A percentile compares a stretch with the other conserved stretches of the same genome.
Evolutionary conservation across 2,797 vertebrate genomes (phyloP).

Genomic region (Ciconia nigra): DNA sequence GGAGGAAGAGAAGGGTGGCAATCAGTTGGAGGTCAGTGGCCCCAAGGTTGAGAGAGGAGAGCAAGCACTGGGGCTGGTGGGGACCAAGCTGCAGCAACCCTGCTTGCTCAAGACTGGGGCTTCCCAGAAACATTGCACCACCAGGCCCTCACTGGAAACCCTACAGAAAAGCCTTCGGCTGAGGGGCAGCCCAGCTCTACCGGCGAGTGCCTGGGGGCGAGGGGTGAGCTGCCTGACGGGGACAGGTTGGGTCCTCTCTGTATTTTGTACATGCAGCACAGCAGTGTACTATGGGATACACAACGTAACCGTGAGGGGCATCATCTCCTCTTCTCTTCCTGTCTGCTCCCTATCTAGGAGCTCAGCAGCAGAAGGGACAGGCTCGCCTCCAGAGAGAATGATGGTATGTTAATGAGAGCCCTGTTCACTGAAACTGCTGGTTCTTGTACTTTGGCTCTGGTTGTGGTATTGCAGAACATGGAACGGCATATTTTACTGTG

Average conservation of each 20-base stretch:
- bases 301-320: background rate
- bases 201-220: accelerated
- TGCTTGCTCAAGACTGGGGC: background rate
- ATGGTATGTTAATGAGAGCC: background rate
- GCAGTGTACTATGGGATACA: background rate
- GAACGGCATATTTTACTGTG: background rate
- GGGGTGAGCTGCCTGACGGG: background rate
- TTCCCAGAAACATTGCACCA: background rate
- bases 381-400: background rate
- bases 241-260: background rate
- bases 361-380: background rate
- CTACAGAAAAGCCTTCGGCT: background rate
- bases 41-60: background rate
- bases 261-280: background rate
- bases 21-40: background rate
- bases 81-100: background rate
- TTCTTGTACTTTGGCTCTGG: background rate
- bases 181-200: background rate
- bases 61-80: background rate
- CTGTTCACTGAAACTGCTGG: background rate
- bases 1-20: background rate
- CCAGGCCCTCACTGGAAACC: background rate
- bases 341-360: background rate
- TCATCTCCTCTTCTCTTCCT: background rate
- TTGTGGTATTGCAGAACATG: background rate